Conservation (phyloP, 1,140 invertebrate genomes). For the Drosophila setifemur region DNA sequence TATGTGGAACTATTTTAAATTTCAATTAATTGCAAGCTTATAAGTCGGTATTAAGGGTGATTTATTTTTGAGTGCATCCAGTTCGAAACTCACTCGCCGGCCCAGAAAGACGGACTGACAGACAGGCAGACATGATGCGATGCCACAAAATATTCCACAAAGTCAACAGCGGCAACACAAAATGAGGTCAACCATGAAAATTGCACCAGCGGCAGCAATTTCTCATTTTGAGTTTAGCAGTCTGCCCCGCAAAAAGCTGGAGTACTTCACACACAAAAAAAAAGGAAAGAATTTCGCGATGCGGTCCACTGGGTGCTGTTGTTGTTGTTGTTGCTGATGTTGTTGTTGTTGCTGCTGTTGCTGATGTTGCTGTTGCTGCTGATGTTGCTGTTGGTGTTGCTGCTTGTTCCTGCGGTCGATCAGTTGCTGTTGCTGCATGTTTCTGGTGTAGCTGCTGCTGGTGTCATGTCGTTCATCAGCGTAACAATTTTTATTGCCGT, state of each 20-base stretch:
- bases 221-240: constrained; percentile 79
- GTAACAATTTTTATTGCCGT: constrained; percentile 64
- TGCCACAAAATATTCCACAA: constrained; percentile 72
- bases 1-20: too few species aligned
- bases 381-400: constrained; percentile 7
- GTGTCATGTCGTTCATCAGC: constrained; percentile 68
- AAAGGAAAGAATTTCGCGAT: constrained; percentile 59
- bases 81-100: constrained; percentile 19
- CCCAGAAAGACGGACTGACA: not conserved
- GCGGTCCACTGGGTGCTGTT: constrained; percentile 42
- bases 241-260: constrained; percentile 29
- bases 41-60: too few species aligned
- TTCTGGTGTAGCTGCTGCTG: constrained; percentile 41
- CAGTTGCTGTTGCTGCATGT: constrained; percentile 50
- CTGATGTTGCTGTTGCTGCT: constrained; percentile 23
- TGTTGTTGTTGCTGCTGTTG: constrained; percentile 2
- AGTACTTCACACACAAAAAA: constrained; percentile 14
- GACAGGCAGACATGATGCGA: constrained; percentile 48
- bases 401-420: constrained; percentile 63
- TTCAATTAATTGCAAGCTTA: too few species aligned
- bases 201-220: constrained; percentile 75
- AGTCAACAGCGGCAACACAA: constrained; percentile 65
- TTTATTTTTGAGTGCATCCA: too few species aligned
- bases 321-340: constrained; percentile 8
- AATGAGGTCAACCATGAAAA: constrained; percentile 78